Conservation (phyloP, 2,888 invertebrate genomes). For the Patella depressa region DNA sequence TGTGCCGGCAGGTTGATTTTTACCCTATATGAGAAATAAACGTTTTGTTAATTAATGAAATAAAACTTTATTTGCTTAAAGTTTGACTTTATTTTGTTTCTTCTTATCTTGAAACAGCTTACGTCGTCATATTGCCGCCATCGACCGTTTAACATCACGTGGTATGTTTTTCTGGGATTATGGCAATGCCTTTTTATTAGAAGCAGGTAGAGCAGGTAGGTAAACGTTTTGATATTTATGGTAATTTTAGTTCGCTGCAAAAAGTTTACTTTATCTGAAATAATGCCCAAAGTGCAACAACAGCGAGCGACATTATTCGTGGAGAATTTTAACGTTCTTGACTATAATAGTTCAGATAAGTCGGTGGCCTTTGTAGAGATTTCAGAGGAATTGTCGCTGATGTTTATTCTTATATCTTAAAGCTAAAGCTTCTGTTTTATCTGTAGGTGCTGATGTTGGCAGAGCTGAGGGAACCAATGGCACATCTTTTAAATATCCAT, state of each 20-base stretch:
- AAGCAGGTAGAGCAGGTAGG: conserved; percentile 75
- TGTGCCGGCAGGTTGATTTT: background rate
- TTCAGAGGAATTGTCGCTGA: no score
- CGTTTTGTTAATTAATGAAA: background rate
- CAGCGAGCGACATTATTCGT: no score
- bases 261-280: no score
- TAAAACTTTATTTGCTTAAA: background rate
- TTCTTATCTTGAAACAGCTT: conserved; percentile 68
- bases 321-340: no score
- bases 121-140: conserved; percentile 75
- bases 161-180: conserved; percentile 79
- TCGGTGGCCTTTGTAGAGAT: no score
- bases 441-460: conserved; percentile 73
- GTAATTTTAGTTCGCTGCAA: no score
- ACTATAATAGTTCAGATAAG: no score
- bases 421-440: background rate
- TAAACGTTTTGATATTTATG: background rate
- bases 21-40: background rate
- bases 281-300: no score
- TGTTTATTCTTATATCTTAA: no score
- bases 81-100: background rate
- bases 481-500: conserved; percentile 75
- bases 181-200: conserved; percentile 78
- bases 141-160: conserved; percentile 73
- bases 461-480: conserved; percentile 67